Percentiles rank a stretch among this genome's conserved stretches.
Conservation (phyloP, 2,888 invertebrate species). For the Blera fallax region DNA sequence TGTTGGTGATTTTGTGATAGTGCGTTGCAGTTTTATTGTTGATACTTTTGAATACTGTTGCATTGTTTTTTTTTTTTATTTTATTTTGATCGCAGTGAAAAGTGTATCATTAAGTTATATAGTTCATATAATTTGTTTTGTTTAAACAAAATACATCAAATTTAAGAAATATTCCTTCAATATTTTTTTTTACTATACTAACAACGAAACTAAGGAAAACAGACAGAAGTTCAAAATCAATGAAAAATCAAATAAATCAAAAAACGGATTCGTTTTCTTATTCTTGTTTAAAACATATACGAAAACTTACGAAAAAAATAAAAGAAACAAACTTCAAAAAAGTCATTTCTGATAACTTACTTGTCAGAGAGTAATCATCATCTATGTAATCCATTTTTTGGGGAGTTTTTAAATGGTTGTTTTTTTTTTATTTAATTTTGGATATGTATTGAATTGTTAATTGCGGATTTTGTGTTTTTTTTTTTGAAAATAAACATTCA, state of each 20-base stretch:
- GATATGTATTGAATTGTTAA: constrained; percentile 60
- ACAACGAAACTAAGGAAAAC: constrained; percentile 52
- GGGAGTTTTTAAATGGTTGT: constrained; percentile 68
- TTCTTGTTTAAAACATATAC: constrained; percentile 36
- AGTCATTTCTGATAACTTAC: constrained; percentile 82
- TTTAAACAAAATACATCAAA: constrained; percentile 51
- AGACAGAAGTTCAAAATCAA: constrained; percentile 61
- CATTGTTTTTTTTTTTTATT: constrained; percentile 20
- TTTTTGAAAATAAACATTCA: constrained; percentile 20
- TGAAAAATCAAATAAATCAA: constrained; percentile 47
- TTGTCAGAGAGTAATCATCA: constrained; percentile 86
- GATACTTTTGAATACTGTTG: constrained; percentile 30
- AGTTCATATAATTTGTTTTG: background rate
- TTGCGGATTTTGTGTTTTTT: constrained; percentile 61
- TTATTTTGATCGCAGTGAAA: constrained; percentile 47
- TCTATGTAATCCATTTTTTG: constrained; percentile 81
- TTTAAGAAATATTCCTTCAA: constrained; percentile 36
- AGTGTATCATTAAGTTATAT: constrained; percentile 25
- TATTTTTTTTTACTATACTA: constrained; percentile 52
- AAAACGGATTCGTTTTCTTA: constrained; percentile 18
- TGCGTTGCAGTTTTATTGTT: constrained; percentile 60
- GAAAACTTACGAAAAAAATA: too few species aligned
- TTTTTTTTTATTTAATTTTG: constrained; percentile 50
- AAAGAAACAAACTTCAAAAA: constrained; percentile 44
- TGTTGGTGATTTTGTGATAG: constrained; percentile 57